These are phyloP conservation scores for Sinelater perroti DNA, from an alignment of 2,888 invertebrate species.

Conservation along the genomic window DNA sequence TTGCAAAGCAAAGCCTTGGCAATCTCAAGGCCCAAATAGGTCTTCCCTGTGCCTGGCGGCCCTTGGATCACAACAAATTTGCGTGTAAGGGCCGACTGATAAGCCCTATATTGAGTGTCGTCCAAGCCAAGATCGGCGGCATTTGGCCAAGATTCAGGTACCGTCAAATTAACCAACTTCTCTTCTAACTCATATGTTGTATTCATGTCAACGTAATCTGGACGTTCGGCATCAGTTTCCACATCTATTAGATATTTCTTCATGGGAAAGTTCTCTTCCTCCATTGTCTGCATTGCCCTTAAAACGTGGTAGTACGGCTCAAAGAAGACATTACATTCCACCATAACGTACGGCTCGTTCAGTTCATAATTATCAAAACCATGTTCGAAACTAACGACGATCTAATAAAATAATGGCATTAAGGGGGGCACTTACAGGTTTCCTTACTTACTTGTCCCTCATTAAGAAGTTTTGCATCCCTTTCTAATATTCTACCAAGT, in stretches of 20 bases:
- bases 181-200: constrained; percentile 26
- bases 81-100: constrained; percentile 71
- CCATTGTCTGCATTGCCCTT: constrained; percentile 69
- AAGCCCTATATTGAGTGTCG: constrained; percentile 72
- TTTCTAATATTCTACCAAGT: constrained; percentile 73
- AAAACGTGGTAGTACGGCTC: constrained; percentile 82
- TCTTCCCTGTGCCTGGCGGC: constrained; percentile 90
- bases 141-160: constrained; percentile 16
- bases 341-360: constrained; percentile 66
- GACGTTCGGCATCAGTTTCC: constrained; percentile 50
- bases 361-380: constrained; percentile 46
- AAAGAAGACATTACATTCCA: constrained; percentile 81
- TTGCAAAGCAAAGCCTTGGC: constrained; percentile 73
- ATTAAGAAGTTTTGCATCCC: constrained; percentile 62
- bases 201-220: constrained; percentile 56
- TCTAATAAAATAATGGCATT: constrained; percentile 6
- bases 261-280: constrained; percentile 70
- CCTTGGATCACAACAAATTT: constrained; percentile 85
- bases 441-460: constrained; percentile 63
- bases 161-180: background rate
- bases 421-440: background rate
- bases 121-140: constrained; percentile 66
- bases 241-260: constrained; percentile 72
- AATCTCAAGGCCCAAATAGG: constrained; percentile 80
- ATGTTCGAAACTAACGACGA: constrained; percentile 26